Base-by-base conservation (phyloP, 2,888 invertebrate genomes). In the Polydrusus cervinus region DNA sequence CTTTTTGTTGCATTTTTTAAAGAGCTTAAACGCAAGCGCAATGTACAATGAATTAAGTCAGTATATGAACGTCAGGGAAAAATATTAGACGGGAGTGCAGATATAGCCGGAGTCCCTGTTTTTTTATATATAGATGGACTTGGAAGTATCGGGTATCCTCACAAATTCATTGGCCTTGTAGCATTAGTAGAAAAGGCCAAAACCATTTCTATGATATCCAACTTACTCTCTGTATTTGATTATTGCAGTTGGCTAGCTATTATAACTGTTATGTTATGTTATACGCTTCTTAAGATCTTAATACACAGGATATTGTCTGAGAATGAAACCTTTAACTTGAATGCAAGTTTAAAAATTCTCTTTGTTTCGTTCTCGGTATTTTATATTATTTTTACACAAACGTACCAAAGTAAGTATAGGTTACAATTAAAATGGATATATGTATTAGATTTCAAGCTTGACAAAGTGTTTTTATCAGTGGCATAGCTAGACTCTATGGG, bases 331-430 rank as follows among this genome's bases (percentile, higher is more conserved):
- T 8, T 11, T 14, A 43, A 47, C 7, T 8, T 16, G 13, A n/a
- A 60, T 34, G 11, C 16, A 16, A 25, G 66, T 11, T n/a, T 38
- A 20, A 72, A 20, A 20, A 34, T 72, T 18, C 1, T 72, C 0
- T 3, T 60, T 13, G 38, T 72, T 7, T 11, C 40, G n/a, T 51
- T 66, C 16, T 66, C 72, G 0, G 20, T 72, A 8, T 72, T 72
- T 47, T 66, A 47, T 38, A 66, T 72, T 18, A 65, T 72, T 60
- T 47, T 72, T 1, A n/a, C 72, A 2, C 66, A 66, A 45, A 51
- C 34, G 20, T 65, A 66, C 40, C 72, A 72, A 60, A 34, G 72
- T 72, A 60, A 69, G 65, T 65, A 43, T 40, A 14, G 18, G 14
- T 30, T 25, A 40, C 30, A n/a, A n/a, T n/a, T n/a, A n/a, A n/a